Conservation (phyloP, 2,797 vertebrate genomes). For the Scomberomorus guttatus region DNA sequence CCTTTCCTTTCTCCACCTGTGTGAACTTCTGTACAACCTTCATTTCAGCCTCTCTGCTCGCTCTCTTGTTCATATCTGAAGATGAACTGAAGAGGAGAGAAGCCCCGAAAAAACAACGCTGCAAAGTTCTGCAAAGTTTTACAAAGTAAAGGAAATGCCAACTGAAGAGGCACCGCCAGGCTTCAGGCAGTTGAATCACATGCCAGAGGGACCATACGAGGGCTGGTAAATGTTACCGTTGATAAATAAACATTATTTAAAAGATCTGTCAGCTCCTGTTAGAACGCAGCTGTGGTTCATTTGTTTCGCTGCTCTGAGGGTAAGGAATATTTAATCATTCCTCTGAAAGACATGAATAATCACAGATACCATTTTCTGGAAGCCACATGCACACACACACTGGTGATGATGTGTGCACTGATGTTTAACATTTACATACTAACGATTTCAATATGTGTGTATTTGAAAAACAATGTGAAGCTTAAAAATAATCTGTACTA, state of each 20-base stretch:
- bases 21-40: background rate
- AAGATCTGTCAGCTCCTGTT: conserved; percentile 89
- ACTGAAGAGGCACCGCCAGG: conserved; percentile 41
- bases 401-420: conserved; percentile 68
- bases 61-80: conserved; percentile 26
- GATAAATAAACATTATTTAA: conserved; percentile 92
- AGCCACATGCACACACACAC: conserved; percentile 62
- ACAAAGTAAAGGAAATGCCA: conserved; percentile 61
- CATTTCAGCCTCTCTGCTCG: background rate
- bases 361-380: conserved; percentile 82
- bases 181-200: conserved; percentile 64
- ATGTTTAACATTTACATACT: conserved; percentile 81
- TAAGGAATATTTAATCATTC: conserved; percentile 88
- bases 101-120: background rate
- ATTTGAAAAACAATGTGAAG: conserved; percentile 41
- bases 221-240: conserved; percentile 84
- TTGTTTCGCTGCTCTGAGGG: conserved; percentile 86
- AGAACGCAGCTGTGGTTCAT: conserved; percentile 84
- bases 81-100: conserved; percentile 27
- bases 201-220: conserved; percentile 70
- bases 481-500: conserved; percentile 1
- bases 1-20: background rate
- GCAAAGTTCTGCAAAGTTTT: conserved; percentile 75
- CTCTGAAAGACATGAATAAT: conserved; percentile 89
- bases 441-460: conserved; percentile 52